These are phyloP conservation scores for Nasonia giraulti DNA, from an alignment of 1,140 invertebrate species.

Conservation along the genomic window DNA sequence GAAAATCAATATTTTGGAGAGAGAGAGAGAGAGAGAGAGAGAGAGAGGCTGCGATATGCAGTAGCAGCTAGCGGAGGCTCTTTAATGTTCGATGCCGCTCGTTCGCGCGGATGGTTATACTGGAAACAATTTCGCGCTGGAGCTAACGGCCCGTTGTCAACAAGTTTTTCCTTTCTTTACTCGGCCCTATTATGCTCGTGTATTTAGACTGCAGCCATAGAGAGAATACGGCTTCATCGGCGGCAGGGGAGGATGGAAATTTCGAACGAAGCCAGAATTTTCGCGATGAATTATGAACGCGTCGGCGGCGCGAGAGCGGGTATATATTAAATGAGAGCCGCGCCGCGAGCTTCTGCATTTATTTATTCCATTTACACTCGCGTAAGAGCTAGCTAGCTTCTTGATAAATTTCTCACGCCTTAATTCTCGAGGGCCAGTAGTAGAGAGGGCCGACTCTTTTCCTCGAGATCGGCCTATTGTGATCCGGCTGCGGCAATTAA, in stretches of 20 bases:
- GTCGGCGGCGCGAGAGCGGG: not conserved
- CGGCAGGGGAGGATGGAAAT: too few relatives aligned
- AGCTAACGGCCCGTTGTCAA: too few relatives aligned
- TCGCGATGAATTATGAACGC: too few relatives aligned
- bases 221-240: too few relatives aligned
- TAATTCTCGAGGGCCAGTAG: not conserved
- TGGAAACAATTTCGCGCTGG: not conserved
- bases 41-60: too few relatives aligned
- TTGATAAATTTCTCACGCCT: not conserved
- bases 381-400: not conserved
- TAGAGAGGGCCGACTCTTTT: too few relatives aligned
- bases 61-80: not conserved
- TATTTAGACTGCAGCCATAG: not conserved
- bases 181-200: not conserved
- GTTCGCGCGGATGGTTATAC: not conserved
- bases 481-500: too few relatives aligned
- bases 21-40: not conserved
- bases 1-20: slow-evolving; percentile 47
- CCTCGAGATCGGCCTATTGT: too few relatives aligned
- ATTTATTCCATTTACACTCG: slow-evolving; percentile 30
- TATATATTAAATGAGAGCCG: not conserved
- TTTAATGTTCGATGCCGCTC: not conserved
- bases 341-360: not conserved
- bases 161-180: not conserved
- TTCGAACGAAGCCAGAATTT: too few relatives aligned